Evolutionary conservation across 1,140 invertebrate genomes (phyloP), one percentile per base, ranked within the genome.

Genomic region (Hormaphis cornu): DNA sequence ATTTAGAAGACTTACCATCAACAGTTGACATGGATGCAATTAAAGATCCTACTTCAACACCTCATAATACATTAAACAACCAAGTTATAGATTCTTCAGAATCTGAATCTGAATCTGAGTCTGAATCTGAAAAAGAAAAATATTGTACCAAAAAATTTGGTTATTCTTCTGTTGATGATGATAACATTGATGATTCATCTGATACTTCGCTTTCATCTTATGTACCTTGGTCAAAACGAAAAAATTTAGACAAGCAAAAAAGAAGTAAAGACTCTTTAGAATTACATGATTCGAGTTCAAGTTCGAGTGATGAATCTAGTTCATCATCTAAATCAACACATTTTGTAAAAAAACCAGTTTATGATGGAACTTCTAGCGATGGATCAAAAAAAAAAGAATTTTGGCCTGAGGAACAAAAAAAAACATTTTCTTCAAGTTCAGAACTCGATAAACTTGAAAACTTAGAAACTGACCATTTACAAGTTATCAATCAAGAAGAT

Each of bases 401-500:
- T 26, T 66, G 61, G 61, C 61, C 33, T 33, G 44, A 63, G 14
- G 42, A 66, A 66, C 28, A 26, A 1, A 66, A 66, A 20, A 66
- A 66, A 48, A 33, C 44, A 33, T 66, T 48, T 66, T 66, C 61
- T 66, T 66, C 61, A 0, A 66, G 61, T 66, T 66, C 61, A 50
- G 61, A 66, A 20, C 4, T 66, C 1, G 61, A 66, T 8, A 66
- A 66, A 48, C 61, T 66, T 46, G 61, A 66, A 66, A 66, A 35
- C 18, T 30, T 66, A 20, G 61, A 66, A 30, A 26, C 61, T 35
- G 61, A 66, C 20, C 40, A 66, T 66, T 66, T 66, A 50, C 61
- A 84, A 75, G 85, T 85, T 73, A 83, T 86, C 53, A 83, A 85
- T 73, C 83, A 87, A 73, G 85, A 87, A 76, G 85, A 87, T 75